These are phyloP conservation scores for Neoascia interrupta DNA, from an alignment of 2,888 invertebrate genomes.

Conservation along the genomic window DNA sequence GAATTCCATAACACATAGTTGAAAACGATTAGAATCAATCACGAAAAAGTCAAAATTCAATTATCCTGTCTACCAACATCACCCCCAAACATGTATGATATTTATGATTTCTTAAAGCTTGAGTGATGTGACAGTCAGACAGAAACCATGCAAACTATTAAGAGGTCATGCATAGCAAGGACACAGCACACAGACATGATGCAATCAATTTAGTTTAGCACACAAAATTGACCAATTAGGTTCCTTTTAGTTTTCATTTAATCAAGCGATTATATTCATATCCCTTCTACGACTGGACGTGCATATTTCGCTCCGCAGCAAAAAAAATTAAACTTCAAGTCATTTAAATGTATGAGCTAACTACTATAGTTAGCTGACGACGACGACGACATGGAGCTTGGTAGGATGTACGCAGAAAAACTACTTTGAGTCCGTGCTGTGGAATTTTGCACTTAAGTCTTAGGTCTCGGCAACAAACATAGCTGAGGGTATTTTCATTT, in stretches of 20 bases:
- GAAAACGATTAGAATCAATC: too few species aligned
- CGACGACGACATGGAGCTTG: not conserved
- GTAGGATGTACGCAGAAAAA: conserved; percentile 21
- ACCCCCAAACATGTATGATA: not conserved
- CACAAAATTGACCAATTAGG: conserved; percentile 36
- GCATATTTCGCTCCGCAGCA: not conserved
- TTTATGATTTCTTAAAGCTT: not conserved
- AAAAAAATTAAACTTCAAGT: conserved; percentile 14
- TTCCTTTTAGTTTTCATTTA: conserved; percentile 47
- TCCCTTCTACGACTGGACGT: conserved; percentile 11
- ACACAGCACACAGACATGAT: not conserved
- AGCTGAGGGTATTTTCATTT: conserved; percentile 32
- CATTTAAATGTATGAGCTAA: conserved; percentile 28
- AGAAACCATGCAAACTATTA: too few species aligned
- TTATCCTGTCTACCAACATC: not conserved
- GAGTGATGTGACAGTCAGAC: not conserved
- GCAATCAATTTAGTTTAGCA: conserved; percentile 54
- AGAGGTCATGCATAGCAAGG: not conserved
- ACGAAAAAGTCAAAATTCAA: not conserved
- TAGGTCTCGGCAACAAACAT: not conserved
- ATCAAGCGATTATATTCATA: conserved; percentile 39
- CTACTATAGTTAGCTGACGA: conserved; percentile 21
- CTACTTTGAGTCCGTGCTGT: conserved; percentile 5
- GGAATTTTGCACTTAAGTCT: conserved; percentile 27
- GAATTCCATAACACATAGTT: not conserved